A percentile compares a stretch with the other conserved stretches of the same genome.
Conservation (phyloP, 2,113 vertebrate species). For the Ramphastos sulfuratus region DNA sequence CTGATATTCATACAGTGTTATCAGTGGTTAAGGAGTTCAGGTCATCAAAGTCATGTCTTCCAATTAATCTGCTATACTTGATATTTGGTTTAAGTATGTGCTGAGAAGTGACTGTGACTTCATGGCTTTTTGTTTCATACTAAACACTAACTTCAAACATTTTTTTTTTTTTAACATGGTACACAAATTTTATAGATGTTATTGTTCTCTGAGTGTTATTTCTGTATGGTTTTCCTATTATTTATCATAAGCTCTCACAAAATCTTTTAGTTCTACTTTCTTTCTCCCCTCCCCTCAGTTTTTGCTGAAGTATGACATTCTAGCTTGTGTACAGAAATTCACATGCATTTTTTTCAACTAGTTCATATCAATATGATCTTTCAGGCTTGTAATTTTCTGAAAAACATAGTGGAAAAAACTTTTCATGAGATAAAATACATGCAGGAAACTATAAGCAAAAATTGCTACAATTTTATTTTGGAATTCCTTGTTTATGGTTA, state of each 20-base stretch:
- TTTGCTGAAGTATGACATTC: neutral
- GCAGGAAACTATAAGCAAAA: neutral
- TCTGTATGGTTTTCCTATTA: neutral
- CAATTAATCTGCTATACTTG: neutral
- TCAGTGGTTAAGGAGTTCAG: neutral
- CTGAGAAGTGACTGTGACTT: neutral
- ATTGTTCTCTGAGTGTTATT: neutral
- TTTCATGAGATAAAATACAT: neutral
- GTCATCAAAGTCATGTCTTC: neutral
- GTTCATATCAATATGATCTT: neutral
- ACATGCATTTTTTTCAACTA: neutral
- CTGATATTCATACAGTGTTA: neutral
- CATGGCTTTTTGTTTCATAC: neutral
- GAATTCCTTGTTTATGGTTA: neutral
- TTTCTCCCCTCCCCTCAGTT: neutral
- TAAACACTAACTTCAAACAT: neutral
- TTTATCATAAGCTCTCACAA: neutral
- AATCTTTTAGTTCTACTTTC: neutral
- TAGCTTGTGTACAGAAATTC: neutral
- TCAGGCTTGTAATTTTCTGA: neutral
- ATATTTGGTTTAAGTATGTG: neutral
- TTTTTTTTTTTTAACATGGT: neutral
- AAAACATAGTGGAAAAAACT: neutral
- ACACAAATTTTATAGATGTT: neutral
- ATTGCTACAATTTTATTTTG: neutral